Evolutionary conservation across 1,140 invertebrate genomes (phyloP).

Genomic region (Teleopsis dalmanni): DNA sequence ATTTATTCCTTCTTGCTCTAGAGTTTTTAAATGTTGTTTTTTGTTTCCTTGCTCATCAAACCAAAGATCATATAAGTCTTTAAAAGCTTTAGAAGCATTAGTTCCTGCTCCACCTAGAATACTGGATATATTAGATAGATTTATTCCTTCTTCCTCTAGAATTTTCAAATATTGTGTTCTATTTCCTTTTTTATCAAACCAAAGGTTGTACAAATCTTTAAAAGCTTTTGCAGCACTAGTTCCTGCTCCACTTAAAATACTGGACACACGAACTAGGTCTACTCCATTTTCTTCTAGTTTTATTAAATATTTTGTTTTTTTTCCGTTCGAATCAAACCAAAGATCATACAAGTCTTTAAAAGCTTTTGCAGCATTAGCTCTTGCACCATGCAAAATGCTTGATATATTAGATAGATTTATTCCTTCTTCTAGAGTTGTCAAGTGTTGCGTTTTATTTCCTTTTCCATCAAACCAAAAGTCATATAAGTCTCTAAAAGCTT

Average conservation of each 20-base stretch:
- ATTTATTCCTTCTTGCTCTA: constrained; percentile 15
- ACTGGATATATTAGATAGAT: constrained; percentile 15
- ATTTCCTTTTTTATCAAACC: constrained; percentile 21
- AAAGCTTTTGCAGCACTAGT: constrained; percentile 15
- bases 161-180: constrained; percentile 23
- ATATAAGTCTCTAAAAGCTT: constrained; percentile 1
- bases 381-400: constrained; percentile 18
- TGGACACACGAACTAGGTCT: constrained; percentile 18
- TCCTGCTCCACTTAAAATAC: constrained; percentile 19
- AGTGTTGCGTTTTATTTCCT: constrained; percentile 20
- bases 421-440: constrained; percentile 20
- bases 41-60: constrained; percentile 11
- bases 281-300: constrained; percentile 11
- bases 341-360: constrained; percentile 22
- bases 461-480: constrained; percentile 24
- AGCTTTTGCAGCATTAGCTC: constrained; percentile 14
- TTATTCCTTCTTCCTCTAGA: constrained; percentile 18
- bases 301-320: constrained; percentile 13
- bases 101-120: constrained; percentile 14
- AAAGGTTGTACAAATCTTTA: constrained; percentile 16
- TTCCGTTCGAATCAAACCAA: constrained; percentile 17
- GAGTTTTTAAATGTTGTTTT: constrained; percentile 17
- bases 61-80: constrained; percentile 13
- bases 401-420: constrained; percentile 17
- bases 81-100: constrained; percentile 13